phyloP scores from a whole-genome alignment of 1,140 invertebrate genomes.

The Medauroidea extradentata region DNA sequence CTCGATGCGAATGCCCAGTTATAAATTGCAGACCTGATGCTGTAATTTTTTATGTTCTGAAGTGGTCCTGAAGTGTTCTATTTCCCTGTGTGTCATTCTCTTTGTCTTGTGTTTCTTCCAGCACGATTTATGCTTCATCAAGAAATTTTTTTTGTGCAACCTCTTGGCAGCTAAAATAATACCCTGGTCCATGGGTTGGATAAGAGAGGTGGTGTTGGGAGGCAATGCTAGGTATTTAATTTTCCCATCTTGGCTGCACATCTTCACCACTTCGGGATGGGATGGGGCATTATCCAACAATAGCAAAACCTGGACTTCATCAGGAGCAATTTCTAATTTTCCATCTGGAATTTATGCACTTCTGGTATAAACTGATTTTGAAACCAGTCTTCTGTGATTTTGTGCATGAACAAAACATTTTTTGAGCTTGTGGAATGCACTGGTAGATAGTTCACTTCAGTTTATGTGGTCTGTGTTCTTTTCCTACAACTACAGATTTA shows the following conservation, averaged over 20 bases:
- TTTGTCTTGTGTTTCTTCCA: neutral
- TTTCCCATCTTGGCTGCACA: neutral
- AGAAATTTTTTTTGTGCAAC: neutral
- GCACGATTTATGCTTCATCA: neutral
- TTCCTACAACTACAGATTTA: too few relatives aligned
- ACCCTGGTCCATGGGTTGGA: constrained; percentile 1
- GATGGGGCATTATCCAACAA: neutral
- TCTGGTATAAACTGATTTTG: too few relatives aligned
- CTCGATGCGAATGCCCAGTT: neutral
- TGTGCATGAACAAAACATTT: too few relatives aligned
- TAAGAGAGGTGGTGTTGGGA: neutral
- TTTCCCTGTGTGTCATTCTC: neutral
- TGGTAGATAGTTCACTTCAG: too few relatives aligned
- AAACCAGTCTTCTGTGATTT: too few relatives aligned
- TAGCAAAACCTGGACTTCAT: neutral
- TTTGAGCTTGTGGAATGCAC: too few relatives aligned
- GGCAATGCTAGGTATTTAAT: neutral
- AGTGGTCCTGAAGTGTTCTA: neutral
- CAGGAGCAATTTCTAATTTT: too few relatives aligned
- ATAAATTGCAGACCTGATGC: neutral
- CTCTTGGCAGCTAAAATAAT: neutral
- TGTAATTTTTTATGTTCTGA: neutral
- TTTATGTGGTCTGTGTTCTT: too few relatives aligned
- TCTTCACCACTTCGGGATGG: neutral
- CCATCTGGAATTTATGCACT: too few relatives aligned